Evolutionary conservation across 2,797 vertebrate species (phyloP).

Genomic region (Helarctos malayanus): DNA sequence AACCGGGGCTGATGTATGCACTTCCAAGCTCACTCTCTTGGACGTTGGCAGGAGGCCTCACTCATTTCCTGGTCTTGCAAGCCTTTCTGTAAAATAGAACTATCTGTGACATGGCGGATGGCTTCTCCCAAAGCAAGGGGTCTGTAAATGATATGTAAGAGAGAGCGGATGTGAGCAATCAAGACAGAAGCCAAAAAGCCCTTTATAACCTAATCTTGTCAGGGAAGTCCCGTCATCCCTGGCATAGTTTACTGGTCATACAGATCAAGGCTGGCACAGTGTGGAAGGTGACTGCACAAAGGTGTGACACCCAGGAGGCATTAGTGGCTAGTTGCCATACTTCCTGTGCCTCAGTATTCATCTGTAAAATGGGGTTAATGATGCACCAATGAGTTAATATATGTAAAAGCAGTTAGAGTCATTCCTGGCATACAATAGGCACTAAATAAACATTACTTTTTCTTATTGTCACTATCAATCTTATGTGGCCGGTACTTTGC

Average conservation of each 20-base stretch:
- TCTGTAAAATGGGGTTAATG: not conserved
- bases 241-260: too few species aligned
- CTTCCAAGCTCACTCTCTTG: not conserved
- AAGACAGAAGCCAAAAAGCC: not conserved
- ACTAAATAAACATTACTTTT: not conserved
- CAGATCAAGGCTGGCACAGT: not conserved
- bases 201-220: not conserved
- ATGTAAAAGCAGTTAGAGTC: not conserved
- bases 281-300: fast-evolving
- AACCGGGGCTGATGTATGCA: too few species aligned
- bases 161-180: not conserved
- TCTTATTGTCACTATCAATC: not conserved
- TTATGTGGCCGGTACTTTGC: not conserved
- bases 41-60: not conserved
- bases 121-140: not conserved
- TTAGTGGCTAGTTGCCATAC: not conserved
- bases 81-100: not conserved
- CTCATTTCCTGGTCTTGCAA: not conserved
- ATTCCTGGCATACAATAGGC: not conserved
- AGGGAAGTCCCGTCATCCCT: too few species aligned
- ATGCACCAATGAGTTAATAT: not conserved
- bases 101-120: not conserved
- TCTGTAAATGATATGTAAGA: not conserved
- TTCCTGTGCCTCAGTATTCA: not conserved
- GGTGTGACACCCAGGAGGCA: fast-evolving